phyloP scores from a whole-genome alignment of 1,140 invertebrate species.

The Aphelinus certus region DNA sequence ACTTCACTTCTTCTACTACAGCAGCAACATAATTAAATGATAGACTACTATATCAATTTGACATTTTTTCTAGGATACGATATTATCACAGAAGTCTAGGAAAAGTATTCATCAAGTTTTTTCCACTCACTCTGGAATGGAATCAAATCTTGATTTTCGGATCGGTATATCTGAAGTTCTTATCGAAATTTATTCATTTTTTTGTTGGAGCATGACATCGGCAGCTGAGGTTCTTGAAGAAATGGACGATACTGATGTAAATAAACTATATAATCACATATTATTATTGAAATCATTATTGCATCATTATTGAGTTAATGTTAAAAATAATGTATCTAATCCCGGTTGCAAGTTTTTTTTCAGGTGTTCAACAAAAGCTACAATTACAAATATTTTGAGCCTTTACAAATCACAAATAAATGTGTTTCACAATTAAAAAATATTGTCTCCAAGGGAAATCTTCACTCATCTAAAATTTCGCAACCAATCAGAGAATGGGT shows the following conservation, averaged over 20 bases:
- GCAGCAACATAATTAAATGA: too few species aligned
- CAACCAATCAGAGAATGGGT: conserved; percentile 41
- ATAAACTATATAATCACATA: conserved; percentile 13
- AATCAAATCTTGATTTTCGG: conserved; percentile 46
- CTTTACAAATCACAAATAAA: conserved; percentile 46
- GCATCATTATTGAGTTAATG: not conserved
- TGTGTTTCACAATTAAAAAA: conserved; percentile 43
- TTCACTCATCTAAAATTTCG: conserved; percentile 8
- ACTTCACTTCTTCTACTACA: too few species aligned
- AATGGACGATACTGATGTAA: conserved; percentile 59
- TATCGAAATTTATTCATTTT: conserved; percentile 47
- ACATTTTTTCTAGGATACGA: conserved; percentile 26
- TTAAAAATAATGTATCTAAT: not conserved
- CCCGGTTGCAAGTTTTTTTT: not conserved
- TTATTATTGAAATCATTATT: conserved; percentile 24
- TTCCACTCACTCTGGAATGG: conserved; percentile 50
- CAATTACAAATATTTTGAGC: conserved; percentile 55
- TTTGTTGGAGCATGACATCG: conserved; percentile 52
- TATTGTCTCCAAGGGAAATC: conserved; percentile 35
- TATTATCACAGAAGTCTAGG: conserved; percentile 22
- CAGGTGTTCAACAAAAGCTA: conserved; percentile 60
- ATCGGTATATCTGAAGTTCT: conserved; percentile 49
- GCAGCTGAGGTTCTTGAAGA: conserved; percentile 48
- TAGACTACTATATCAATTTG: not conserved
- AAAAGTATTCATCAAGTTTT: conserved; percentile 47